Evolutionary conservation across 2,797 vertebrate species (phyloP), one percentile per base, ranked within the genome.

Genomic region (Sphenodon punctatus): DNA sequence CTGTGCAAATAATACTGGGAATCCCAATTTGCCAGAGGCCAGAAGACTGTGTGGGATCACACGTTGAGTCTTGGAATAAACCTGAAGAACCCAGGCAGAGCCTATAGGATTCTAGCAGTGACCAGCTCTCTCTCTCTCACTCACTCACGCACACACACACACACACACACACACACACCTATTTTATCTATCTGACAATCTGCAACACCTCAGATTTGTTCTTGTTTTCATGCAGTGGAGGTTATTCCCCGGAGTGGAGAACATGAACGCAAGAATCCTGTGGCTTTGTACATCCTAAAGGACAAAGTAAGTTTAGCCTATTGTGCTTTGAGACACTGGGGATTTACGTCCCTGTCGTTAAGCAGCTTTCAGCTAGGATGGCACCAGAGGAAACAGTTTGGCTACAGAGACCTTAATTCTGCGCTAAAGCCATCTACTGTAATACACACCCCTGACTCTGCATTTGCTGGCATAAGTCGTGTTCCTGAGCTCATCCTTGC

Each of bases 231-330:
- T 88, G 23, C 94, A 98, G 98, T 97, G 59, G 98, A 99, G 67
- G 95, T 97, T 69, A 94, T 97, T 32, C 95, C 98, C 0, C 95
- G 97, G 89, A 93, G 96, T 23, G 80, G 96, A 34, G 97, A 98
- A 89, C 89, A 97, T 45, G 98, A 97, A 6, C 95, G 96, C 78
- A 96, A 97, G 88, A 97, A 96, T 84, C 97, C 97, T 1, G 96
- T 98, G 60, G 97, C 97, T 65, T 94, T 99, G 55, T 99, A 99
- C 65, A 96, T 99, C 89, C 95, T 99, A 67, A 98, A 97, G 80
- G 98, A 99, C 89, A 97, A 98, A 89, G 98, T 99, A 89, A 97
- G 97, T 10, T 2, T 22, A 48, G 32, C 3, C 8, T 8, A 8
- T 14, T 36, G 19, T 27, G 43, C 23, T 64, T 46, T n/a, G 34